Base-by-base conservation (phyloP, 2,888 invertebrate species). In the Ormyrus rosae region DNA sequence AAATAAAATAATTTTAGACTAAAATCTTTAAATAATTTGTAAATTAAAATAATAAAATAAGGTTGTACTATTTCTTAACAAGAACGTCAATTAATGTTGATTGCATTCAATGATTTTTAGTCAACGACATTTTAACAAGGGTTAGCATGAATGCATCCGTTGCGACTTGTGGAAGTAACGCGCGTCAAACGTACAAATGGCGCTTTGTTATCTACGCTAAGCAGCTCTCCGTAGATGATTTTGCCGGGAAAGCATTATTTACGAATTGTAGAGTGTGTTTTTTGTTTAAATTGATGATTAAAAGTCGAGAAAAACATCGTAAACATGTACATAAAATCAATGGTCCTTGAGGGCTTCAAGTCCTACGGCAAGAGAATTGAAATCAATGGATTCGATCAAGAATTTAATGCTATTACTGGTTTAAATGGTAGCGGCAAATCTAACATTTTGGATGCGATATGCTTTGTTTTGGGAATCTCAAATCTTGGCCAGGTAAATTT, bases 401-500 rank as follows among this genome's bases (percentile, higher is more conserved):
- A 96, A 90, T 99, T 99, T 90, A 99, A 99, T 88, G 99, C 99
- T 5, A 99, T 99, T 75, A 99, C 99, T 11, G 99, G 99, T 0
- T 92, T 99, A 67, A 99, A 99, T 91, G 99, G 99, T 7, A 98
- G 97, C 84, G 99, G 99, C 55, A 99, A 99, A 91, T 99, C 98
- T 0, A 99, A 99, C 89, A 97, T 99, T 88, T 92, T 99, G 80
- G 99, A 99, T 92, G 95, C 98, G 0, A 99, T 99, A 91, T 99
- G 99, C 91, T 99, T 99, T 91, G 96, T 99, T 7, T 92, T 99
- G 48, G 99, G 99, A 74, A 98, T 99, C 73, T 95, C 96, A 19
- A 98, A 98, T 91, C 93, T 99, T 83, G 93, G 94, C 2, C 96
- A 98, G 91, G 98, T 98, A 93, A 93, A 93, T 91, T 55, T 11